phyloP scores from a whole-genome alignment of 2,797 vertebrate species.

The Manis crassicaudata region DNA sequence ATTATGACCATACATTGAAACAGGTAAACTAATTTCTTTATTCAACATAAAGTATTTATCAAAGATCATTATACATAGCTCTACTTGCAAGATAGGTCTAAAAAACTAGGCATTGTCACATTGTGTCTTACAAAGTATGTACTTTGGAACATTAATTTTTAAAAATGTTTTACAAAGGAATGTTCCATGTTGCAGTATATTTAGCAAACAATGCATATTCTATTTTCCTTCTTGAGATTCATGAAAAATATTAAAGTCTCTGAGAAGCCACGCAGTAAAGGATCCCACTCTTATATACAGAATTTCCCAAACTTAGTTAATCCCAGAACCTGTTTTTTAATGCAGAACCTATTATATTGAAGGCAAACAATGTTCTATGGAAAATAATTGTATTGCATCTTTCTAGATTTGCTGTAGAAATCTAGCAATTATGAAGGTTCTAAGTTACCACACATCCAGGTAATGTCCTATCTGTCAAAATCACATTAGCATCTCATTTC shows the following conservation, averaged over 20 bases:
- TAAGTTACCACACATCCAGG: background rate
- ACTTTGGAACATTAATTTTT: background rate
- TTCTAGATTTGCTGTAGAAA: background rate
- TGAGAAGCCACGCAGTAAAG: background rate
- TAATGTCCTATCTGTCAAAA: background rate
- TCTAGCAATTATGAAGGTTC: background rate
- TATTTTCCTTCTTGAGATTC: background rate
- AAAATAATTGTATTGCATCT: background rate
- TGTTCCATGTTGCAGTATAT: background rate
- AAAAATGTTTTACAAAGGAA: background rate
- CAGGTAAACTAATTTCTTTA: background rate
- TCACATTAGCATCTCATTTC: background rate
- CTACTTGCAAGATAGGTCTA: background rate
- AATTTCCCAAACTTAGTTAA: background rate
- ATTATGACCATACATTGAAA: constrained; percentile 8
- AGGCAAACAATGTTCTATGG: background rate
- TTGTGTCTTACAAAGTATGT: background rate
- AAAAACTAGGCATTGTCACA: background rate
- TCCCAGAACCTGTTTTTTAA: background rate
- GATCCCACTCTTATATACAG: background rate
- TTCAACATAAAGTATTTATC: background rate
- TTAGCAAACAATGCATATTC: background rate
- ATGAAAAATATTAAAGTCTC: background rate
- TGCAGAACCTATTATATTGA: background rate
- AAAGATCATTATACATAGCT: background rate